Conservation (phyloP, 2,888 invertebrate genomes). For the Nomada fucata region DNA sequence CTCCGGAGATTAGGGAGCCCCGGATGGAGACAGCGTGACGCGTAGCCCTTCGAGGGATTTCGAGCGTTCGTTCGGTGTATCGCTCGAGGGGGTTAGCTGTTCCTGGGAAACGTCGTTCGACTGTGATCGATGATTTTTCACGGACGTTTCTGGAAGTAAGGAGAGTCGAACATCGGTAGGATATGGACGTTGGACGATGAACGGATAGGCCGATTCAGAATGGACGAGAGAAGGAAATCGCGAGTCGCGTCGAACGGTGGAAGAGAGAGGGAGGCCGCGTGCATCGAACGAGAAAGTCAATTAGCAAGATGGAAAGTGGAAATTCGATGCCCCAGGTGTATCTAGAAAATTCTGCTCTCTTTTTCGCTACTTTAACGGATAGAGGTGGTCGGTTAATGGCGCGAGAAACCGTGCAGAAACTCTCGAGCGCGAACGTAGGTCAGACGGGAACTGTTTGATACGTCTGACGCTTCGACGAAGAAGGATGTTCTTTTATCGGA, state of each 20-base stretch:
- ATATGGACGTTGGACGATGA: too few species aligned
- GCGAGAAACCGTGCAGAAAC: too few species aligned
- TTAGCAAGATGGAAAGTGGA: slow-evolving; percentile 28
- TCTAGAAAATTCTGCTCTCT: neutral
- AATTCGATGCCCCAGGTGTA: neutral
- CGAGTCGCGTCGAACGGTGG: neutral
- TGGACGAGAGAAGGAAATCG: slow-evolving; percentile 8
- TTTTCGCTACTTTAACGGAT: neutral
- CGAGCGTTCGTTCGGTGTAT: too few species aligned
- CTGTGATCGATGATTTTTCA: too few species aligned
- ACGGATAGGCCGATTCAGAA: neutral
- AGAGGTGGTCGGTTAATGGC: neutral
- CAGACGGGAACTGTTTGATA: too few species aligned
- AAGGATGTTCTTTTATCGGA: too few species aligned
- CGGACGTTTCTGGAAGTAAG: too few species aligned
- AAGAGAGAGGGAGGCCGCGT: neutral
- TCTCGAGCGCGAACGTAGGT: too few species aligned
- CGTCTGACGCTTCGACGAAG: too few species aligned
- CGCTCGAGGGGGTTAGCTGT: too few species aligned
- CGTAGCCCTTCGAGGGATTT: slow-evolving; percentile 2
- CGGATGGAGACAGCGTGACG: slow-evolving; percentile 15
- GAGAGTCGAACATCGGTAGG: too few species aligned
- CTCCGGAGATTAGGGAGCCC: slow-evolving; percentile 7
- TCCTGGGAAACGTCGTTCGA: too few species aligned
- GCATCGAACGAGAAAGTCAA: slow-evolving; percentile 22